A percentile compares a stretch with the other conserved stretches of the same genome.
Conservation (phyloP, 2,888 invertebrate species). For the Adelphocoris suturalis region DNA sequence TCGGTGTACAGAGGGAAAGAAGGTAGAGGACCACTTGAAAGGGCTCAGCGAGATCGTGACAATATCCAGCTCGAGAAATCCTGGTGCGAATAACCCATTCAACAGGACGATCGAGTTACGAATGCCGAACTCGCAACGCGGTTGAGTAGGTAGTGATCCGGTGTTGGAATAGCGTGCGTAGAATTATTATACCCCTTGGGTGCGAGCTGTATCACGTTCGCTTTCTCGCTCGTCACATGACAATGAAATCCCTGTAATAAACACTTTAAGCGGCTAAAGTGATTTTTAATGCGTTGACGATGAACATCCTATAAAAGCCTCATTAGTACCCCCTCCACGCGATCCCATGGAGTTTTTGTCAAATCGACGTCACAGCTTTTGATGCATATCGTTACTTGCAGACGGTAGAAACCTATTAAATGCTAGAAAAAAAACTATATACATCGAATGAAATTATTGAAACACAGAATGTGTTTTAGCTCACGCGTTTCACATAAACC, state of each 20-base stretch:
- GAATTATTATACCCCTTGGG: constrained; percentile 1
- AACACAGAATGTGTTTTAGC: too few relatives aligned
- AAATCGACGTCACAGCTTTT: too few relatives aligned
- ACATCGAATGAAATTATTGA: too few relatives aligned
- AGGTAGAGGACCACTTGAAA: too few relatives aligned
- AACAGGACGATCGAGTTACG: constrained; percentile 36
- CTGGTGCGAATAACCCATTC: constrained; percentile 20
- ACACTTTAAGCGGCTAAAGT: neutral
- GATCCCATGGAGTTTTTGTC: too few relatives aligned
- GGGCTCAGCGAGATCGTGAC: too few relatives aligned
- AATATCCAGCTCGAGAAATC: neutral
- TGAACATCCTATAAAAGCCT: neutral
- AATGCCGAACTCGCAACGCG: neutral
- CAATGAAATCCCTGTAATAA: constrained; percentile 35
- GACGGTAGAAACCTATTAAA: too few relatives aligned
- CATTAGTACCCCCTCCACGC: too few relatives aligned
- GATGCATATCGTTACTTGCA: too few relatives aligned
- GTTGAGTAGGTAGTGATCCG: constrained; percentile 27
- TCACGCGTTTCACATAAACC: too few relatives aligned
- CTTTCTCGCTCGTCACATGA: constrained; percentile 8
- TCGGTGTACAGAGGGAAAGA: too few relatives aligned
- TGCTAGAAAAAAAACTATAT: too few relatives aligned
- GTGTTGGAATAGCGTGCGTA: constrained; percentile 30
- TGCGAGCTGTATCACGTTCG: constrained; percentile 28
- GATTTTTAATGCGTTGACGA: constrained; percentile 17